phyloP scores from a whole-genome alignment of 2,113 vertebrate species.

The Machaerirhynchus nigripectus region DNA sequence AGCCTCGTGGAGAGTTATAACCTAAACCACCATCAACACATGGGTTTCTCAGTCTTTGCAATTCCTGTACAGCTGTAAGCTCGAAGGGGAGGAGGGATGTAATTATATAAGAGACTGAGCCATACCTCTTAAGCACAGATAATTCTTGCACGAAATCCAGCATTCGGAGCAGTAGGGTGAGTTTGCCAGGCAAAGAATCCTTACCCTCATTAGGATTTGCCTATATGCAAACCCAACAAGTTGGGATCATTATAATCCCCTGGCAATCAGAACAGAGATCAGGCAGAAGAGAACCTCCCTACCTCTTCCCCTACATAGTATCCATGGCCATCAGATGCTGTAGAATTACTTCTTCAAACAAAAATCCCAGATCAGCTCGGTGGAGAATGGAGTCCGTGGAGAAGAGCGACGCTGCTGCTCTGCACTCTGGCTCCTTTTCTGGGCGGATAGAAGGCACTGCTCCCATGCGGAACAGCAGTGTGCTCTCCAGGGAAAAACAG shows the following conservation, averaged over 20 bases:
- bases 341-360: neutral
- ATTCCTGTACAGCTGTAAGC: neutral
- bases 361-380: neutral
- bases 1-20: neutral
- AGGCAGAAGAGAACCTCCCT: slow-evolving; percentile 10
- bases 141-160: neutral
- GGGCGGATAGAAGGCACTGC: neutral
- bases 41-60: neutral
- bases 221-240: neutral
- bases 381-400: neutral
- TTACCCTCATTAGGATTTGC: neutral
- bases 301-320: neutral
- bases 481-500: neutral
- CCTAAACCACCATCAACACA: neutral
- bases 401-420: neutral
- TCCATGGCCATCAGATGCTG: neutral
- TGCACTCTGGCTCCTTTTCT: neutral
- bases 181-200: neutral
- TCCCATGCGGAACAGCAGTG: neutral
- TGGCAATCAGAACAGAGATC: neutral
- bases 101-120: neutral
- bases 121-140: neutral
- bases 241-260: neutral
- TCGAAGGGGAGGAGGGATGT: neutral
- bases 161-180: neutral